Evolutionary conservation across 2,113 vertebrate species (phyloP).

Genomic region (Calyptomena viridis): DNA sequence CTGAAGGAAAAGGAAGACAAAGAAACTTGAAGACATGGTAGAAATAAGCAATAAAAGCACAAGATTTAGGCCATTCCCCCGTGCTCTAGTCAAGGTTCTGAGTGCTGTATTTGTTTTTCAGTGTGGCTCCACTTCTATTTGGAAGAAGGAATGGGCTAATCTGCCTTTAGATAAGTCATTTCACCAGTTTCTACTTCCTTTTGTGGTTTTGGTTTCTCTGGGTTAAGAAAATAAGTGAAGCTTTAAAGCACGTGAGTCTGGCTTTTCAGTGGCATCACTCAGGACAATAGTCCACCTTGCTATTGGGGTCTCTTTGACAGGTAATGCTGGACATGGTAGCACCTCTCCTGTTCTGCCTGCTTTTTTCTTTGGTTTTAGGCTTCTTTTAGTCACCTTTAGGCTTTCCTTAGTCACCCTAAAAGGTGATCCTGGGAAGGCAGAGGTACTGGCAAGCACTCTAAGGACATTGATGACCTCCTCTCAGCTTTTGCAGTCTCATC

Average conservation of each 20-base stretch:
- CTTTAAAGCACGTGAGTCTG: not conserved
- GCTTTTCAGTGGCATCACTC: not conserved
- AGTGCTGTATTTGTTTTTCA: not conserved
- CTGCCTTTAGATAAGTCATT: not conserved
- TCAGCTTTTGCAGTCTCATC: not conserved
- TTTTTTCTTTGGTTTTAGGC: not conserved
- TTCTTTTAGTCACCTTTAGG: not conserved
- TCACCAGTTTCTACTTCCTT: not conserved
- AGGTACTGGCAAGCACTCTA: not conserved
- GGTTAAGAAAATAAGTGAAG: not conserved
- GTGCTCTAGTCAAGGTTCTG: not conserved
- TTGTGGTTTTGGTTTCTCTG: not conserved
- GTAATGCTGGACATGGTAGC: not conserved
- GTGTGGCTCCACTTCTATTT: not conserved
- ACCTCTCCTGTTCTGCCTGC: not conserved
- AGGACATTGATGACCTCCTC: not conserved
- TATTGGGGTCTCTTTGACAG: not conserved
- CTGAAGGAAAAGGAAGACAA: not conserved
- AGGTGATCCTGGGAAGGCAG: not conserved
- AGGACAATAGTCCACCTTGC: not conserved
- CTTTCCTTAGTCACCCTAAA: not conserved
- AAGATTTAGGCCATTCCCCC: not conserved
- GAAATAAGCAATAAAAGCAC: not conserved
- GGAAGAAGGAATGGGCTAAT: not conserved
- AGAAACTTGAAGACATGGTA: not conserved